Conservation (phyloP, 2,113 vertebrate species). For the Pseudonaja textilis region DNA sequence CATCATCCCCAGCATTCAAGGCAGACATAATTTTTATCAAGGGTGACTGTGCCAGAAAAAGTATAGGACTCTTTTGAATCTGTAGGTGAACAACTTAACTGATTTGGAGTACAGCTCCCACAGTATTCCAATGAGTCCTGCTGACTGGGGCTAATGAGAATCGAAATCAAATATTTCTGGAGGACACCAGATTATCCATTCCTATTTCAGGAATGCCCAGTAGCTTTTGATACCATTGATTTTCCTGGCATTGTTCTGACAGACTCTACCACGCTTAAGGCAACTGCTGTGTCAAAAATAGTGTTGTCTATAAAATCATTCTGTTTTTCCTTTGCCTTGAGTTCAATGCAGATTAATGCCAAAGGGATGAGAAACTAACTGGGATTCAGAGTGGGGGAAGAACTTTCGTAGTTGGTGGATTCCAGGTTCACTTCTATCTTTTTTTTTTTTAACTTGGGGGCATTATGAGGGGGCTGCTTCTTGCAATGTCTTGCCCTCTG, state of each 20-base stretch:
- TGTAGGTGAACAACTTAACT: neutral
- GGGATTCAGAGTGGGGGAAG: neutral
- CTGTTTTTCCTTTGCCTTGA: neutral
- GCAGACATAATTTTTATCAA: neutral
- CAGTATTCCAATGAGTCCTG: neutral
- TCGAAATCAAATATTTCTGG: neutral
- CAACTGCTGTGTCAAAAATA: neutral
- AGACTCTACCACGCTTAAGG: neutral
- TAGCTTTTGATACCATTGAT: neutral
- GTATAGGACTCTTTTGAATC: neutral
- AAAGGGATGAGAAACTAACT: neutral
- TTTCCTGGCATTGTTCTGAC: neutral
- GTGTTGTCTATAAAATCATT: neutral
- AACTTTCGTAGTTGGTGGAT: neutral
- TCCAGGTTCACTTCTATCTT: neutral
- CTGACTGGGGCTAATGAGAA: neutral
- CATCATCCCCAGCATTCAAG: neutral
- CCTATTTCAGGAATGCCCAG: neutral
- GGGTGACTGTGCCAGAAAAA: neutral
- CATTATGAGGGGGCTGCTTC: neutral
- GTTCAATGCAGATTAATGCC: neutral
- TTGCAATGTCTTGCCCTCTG: neutral
- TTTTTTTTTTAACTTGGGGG: neutral
- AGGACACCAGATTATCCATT: neutral
- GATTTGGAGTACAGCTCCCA: neutral